Evolutionary conservation across 2,113 vertebrate species (phyloP).

Genomic region (Indicator maculatus): DNA sequence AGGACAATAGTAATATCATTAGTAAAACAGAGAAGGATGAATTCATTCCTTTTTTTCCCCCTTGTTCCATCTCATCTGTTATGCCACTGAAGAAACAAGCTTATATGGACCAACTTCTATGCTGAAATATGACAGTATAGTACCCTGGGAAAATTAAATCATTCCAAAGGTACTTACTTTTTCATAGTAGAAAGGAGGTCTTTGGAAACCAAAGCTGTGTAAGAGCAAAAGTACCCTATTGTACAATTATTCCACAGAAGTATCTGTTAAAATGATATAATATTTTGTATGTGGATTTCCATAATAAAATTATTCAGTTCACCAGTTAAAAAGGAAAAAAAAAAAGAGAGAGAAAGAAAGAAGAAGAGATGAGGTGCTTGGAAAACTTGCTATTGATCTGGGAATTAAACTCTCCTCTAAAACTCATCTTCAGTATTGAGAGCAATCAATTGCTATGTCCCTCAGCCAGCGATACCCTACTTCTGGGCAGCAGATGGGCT

Average conservation of each 20-base stretch:
- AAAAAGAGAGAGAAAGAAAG: too few species aligned
- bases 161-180: neutral
- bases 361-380: too few species aligned
- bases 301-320: neutral
- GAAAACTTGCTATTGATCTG: neutral
- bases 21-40: neutral
- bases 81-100: neutral
- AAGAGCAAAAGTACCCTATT: neutral
- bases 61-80: neutral
- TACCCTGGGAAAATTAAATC: neutral
- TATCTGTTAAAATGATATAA: neutral
- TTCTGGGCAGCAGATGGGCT: neutral
- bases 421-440: neutral
- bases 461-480: neutral
- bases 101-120: neutral
- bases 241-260: neutral
- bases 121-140: neutral
- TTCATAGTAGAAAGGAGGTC: neutral
- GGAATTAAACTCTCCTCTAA: neutral
- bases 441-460: fast-evolving
- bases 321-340: neutral
- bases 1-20: neutral
- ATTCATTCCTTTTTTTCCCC: neutral
- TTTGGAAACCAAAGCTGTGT: neutral
- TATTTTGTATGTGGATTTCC: neutral